phyloP scores from a whole-genome alignment of 2,888 invertebrate genomes.

The Coelinius sp. region DNA sequence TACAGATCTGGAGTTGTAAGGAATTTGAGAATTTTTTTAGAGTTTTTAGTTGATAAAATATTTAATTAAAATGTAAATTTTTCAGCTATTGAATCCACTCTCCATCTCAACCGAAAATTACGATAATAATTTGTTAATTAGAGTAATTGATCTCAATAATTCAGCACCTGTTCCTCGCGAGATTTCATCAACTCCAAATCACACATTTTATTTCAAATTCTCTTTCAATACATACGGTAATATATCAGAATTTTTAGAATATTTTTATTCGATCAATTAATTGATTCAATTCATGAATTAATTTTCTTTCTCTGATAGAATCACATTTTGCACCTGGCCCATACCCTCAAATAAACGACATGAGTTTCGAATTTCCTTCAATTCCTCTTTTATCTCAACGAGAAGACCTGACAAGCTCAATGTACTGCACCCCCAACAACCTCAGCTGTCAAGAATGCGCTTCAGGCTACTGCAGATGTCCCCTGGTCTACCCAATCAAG shows the following conservation, averaged over 20 bases:
- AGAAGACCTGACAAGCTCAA: conserved; percentile 56
- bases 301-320: too few relatives aligned
- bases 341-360: conserved; percentile 69
- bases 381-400: conserved; percentile 68
- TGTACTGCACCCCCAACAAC: conserved; percentile 56
- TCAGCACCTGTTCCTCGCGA: conserved; percentile 36
- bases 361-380: conserved; percentile 65
- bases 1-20: conserved; percentile 57
- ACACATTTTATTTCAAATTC: conserved; percentile 56
- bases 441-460: conserved; percentile 58
- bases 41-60: not conserved
- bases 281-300: too few relatives aligned
- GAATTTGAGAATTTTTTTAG: not conserved
- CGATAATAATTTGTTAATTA: conserved; percentile 50
- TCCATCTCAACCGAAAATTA: conserved; percentile 48
- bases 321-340: conserved; percentile 51
- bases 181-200: conserved; percentile 49
- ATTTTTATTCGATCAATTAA: not conserved
- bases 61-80: conserved; percentile 7
- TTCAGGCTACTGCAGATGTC: conserved; percentile 66
- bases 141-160: conserved; percentile 52
- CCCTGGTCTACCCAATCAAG: conserved; percentile 59
- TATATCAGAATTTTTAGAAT: too few relatives aligned
- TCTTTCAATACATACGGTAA: conserved; percentile 53
- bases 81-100: conserved; percentile 59